A percentile compares a stretch with the other conserved stretches of the same genome.
Evolutionary conservation across 1,140 invertebrate genomes (phyloP).

Genomic region (Drosophila nigromelanica): DNA sequence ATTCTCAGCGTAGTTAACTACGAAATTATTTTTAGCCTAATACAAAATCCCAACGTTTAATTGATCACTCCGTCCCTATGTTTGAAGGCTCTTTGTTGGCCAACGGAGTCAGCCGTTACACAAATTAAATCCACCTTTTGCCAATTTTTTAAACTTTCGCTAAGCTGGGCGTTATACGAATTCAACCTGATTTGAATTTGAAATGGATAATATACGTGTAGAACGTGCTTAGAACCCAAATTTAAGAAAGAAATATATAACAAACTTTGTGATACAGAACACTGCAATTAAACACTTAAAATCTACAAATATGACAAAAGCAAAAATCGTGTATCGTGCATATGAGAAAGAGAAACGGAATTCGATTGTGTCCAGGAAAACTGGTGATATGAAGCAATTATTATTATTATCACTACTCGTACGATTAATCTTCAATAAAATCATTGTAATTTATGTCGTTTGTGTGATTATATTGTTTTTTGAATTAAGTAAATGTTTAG

Average conservation of each 20-base stretch:
- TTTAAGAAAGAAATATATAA: slow-evolving; percentile 2
- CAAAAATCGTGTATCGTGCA: background rate
- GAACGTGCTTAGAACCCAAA: slow-evolving; percentile 30
- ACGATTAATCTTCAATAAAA: slow-evolving; percentile 44
- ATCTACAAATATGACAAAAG: slow-evolving; percentile 10
- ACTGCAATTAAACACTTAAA: slow-evolving; percentile 12
- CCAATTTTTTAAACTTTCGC: background rate
- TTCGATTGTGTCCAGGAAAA: slow-evolving; percentile 47
- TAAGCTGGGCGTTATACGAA: background rate
- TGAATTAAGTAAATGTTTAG: slow-evolving; percentile 60
- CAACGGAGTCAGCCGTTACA: no score
- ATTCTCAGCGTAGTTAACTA: background rate
- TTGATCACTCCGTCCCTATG: slow-evolving; percentile 55
- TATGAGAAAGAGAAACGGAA: slow-evolving; percentile 8
- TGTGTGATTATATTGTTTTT: slow-evolving; percentile 60
- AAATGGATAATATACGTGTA: background rate
- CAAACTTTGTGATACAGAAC: slow-evolving; percentile 37
- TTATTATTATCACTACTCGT: slow-evolving; percentile 43
- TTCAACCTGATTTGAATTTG: slow-evolving; percentile 10
- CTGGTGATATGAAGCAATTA: slow-evolving; percentile 78
- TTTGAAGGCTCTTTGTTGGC: slow-evolving; percentile 30
- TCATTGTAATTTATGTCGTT: slow-evolving; percentile 37
- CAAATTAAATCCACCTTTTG: slow-evolving; percentile 21
- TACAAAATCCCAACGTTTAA: slow-evolving; percentile 55
- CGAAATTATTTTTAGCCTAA: slow-evolving; percentile 3